Percentiles rank a stretch among this genome's conserved stretches.
Conservation (phyloP, 2,113 vertebrate species). For the Marmota flaviventris region DNA sequence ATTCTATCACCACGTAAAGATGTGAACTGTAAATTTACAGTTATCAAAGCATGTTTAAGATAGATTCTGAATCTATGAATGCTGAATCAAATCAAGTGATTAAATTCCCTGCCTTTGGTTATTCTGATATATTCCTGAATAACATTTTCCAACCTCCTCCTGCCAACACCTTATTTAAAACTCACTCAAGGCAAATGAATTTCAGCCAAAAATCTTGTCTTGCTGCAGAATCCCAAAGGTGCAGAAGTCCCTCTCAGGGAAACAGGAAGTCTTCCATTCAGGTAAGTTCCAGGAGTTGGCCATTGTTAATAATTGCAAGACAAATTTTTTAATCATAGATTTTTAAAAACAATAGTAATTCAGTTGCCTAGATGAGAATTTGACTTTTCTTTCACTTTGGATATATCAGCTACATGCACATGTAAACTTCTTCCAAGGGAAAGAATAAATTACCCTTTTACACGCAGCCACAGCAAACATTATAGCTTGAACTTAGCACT, state of each 20-base stretch:
- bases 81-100: conserved; percentile 50
- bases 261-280: conserved; percentile 44
- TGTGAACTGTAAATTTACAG: conserved; percentile 25
- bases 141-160: conserved; percentile 33
- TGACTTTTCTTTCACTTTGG: conserved; percentile 50
- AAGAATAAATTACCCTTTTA: conserved; percentile 38
- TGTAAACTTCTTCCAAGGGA: not conserved
- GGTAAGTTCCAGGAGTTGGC: conserved; percentile 6
- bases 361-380: not conserved
- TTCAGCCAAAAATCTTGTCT: conserved; percentile 39
- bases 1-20: conserved; percentile 34
- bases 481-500: conserved; percentile 36
- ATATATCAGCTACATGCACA: not conserved
- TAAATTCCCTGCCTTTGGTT: conserved; percentile 37
- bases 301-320: conserved; percentile 26
- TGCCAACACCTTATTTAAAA: conserved; percentile 44
- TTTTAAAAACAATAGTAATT: conserved; percentile 56
- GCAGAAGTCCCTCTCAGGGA: not conserved
- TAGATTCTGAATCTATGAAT: not conserved
- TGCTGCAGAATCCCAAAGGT: conserved; percentile 1
- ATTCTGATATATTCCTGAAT: conserved; percentile 26
- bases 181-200: conserved; percentile 11
- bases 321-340: conserved; percentile 16
- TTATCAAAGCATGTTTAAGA: conserved; percentile 42
- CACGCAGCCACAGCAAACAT: not conserved